Percentiles rank a stretch among this genome's conserved stretches.
Evolutionary conservation across 2,113 vertebrate species (phyloP).

Genomic region (Cyprinodon brontotheroides): DNA sequence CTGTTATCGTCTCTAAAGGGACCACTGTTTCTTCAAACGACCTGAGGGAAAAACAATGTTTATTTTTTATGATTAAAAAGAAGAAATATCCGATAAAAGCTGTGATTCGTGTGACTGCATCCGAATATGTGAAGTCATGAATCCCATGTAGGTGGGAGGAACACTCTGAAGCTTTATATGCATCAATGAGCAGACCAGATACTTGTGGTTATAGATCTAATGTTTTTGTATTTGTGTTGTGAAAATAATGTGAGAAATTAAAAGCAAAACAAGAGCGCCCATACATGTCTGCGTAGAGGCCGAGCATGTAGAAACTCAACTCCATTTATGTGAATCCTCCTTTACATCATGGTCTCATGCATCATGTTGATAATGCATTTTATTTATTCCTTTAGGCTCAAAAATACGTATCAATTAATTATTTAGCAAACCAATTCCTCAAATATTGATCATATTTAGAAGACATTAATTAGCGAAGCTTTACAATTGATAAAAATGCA

Average conservation of each 20-base stretch:
- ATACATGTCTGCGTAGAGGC: conserved; percentile 52
- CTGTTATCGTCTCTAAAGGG: conserved; percentile 34
- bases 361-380: conserved; percentile 59
- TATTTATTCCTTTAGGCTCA: conserved; percentile 65
- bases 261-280: conserved; percentile 64
- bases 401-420: conserved; percentile 58
- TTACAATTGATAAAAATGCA: conserved; percentile 44
- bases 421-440: conserved; percentile 63
- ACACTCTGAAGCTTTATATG: conserved; percentile 62
- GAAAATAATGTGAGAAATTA: conserved; percentile 78
- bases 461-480: conserved; percentile 34
- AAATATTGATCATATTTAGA: conserved; percentile 47
- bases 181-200: conserved; percentile 79
- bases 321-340: conserved; percentile 8
- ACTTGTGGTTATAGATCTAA: conserved; percentile 80
- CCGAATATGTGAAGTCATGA: conserved; percentile 35
- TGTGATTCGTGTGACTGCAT: conserved; percentile 35
- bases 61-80: conserved; percentile 20
- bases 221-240: conserved; percentile 73
- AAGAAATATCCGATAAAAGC: neutral
- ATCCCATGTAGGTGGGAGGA: conserved; percentile 34
- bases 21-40: conserved; percentile 9
- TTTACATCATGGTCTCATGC: conserved; percentile 53
- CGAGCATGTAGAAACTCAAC: conserved; percentile 49
- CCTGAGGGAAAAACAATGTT: conserved; percentile 15